phyloP scores from a whole-genome alignment of 1,140 invertebrate genomes.

The Muscidifurax raptorellus region DNA sequence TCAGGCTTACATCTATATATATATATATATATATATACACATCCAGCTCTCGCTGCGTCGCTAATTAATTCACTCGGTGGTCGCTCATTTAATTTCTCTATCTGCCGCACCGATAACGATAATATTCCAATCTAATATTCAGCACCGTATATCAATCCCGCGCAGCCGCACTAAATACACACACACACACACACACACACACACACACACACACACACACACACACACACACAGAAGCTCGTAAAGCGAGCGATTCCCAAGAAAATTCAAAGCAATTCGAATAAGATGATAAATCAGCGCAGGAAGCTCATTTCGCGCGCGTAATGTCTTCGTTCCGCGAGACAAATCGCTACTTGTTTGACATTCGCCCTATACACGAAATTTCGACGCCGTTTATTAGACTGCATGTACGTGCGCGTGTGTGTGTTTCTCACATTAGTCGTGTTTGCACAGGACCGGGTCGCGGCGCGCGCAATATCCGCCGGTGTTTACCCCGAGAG shows the following conservation, averaged over 20 bases:
- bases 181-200: not conserved
- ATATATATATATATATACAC: not conserved
- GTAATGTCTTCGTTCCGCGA: slow-evolving; percentile 42
- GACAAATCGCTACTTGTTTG: slow-evolving; percentile 40
- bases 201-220: not conserved
- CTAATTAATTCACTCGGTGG: not conserved
- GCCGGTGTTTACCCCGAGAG: slow-evolving; percentile 62
- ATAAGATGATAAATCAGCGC: slow-evolving; percentile 2
- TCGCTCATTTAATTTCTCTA: not conserved
- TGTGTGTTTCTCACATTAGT: slow-evolving; percentile 72
- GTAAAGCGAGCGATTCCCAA: not conserved
- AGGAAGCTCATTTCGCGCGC: not conserved
- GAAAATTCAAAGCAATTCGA: not conserved
- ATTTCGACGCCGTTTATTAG: slow-evolving; percentile 9
- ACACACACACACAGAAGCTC: no score
- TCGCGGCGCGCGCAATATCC: slow-evolving; percentile 69
- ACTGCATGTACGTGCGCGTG: slow-evolving; percentile 58
- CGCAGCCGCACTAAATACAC: not conserved
- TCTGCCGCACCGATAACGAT: not conserved
- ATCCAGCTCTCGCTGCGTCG: no score
- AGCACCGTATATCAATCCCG: not conserved
- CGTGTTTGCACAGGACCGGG: slow-evolving; percentile 66
- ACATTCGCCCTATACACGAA: slow-evolving; percentile 4
- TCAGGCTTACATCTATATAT: not conserved
- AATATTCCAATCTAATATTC: not conserved